These are phyloP conservation scores for Henricia sp. DNA, from an alignment of 53 echinoderm and acorn worm genomes.

Conservation along the genomic window DNA sequence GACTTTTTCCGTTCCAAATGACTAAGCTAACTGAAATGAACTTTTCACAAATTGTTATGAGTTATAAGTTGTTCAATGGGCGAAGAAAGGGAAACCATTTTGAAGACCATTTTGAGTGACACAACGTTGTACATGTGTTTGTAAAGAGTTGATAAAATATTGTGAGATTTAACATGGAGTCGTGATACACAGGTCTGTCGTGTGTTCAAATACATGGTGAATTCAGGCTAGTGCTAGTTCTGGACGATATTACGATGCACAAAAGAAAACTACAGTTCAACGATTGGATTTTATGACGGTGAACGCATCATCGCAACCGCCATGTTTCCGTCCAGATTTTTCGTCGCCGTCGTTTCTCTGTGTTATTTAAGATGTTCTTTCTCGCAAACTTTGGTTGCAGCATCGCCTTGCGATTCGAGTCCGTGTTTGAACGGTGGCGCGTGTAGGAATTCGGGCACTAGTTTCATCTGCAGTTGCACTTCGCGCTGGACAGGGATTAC, in stretches of 20 bases:
- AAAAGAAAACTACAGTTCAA: too few species aligned
- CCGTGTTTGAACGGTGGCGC: constrained; percentile 34
- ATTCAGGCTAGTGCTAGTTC: too few species aligned
- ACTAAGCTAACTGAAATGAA: not conserved
- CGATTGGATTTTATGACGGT: constrained; percentile 43
- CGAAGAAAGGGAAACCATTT: too few species aligned
- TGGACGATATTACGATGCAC: too few species aligned
- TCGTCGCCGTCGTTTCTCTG: not conserved
- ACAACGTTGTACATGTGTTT: too few species aligned
- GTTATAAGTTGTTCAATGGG: too few species aligned
- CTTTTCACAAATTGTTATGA: too few species aligned
- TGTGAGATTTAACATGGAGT: too few species aligned
- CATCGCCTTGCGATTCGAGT: constrained; percentile 29
- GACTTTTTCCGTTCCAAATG: not conserved
- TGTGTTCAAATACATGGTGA: too few species aligned
- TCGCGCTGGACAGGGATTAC: constrained; percentile 6
- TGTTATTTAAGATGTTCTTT: not conserved
- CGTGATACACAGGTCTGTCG: too few species aligned
- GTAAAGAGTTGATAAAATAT: too few species aligned
- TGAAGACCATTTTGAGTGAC: too few species aligned
- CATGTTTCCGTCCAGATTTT: not conserved
- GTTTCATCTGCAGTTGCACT: constrained; percentile 23
- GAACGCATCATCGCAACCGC: not conserved
- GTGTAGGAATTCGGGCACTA: not conserved
- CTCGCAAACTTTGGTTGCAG: constrained; percentile 13